Base-by-base conservation (phyloP, 2,888 invertebrate species). In the Crossocerus cetratus region DNA sequence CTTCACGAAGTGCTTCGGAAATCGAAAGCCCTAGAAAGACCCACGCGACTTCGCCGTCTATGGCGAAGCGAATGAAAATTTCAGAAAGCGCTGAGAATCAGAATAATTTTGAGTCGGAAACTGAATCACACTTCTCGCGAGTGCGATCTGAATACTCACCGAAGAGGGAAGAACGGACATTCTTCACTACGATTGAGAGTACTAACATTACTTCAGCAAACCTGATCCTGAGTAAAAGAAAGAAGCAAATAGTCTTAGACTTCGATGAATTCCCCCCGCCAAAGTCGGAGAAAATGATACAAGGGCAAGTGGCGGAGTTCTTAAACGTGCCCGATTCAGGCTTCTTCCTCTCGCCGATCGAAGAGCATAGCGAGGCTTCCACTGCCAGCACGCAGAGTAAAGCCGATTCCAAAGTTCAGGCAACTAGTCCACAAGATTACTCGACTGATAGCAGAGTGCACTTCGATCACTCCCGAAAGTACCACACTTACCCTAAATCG, bases 291-390 rank as follows among this genome's bases (percentile, higher is more conserved):
- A 78, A 68, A 18, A 76, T 49, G 18, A 58, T 76, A 23, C 77
- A 78, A 22, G 74, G 80, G 13, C 21, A 68, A 2, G 61, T 45
- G 53, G 13, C 74, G 8, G 65, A 81, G 57, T 67, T 56, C 14
- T 55, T 66, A 14, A 68, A 69, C 42, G 66, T 63, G 0, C 62
- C 73, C 0, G 80, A 86, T 53, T 60, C 72, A 2, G 74, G 76
- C 56, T 89, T 88, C 72, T 88, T 89, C 75, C 83, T 93, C 57
- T 92, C 93, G 0, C 92, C 93, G 0, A 93, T 93, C 55, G 92
- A 93, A 84, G 93, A 93, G 84, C 92, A 92, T 75, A 93, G 92
- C 73, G 93, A 93, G 84, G 91, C 92, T 0, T 91, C 91, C 0
- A 91, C 91, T 4, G 90, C 90, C 75, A 92, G 91, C 69, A 91